These are phyloP conservation scores for Trypoxylus dichotomus DNA, from an alignment of 1,140 invertebrate genomes.

Conservation along the genomic window DNA sequence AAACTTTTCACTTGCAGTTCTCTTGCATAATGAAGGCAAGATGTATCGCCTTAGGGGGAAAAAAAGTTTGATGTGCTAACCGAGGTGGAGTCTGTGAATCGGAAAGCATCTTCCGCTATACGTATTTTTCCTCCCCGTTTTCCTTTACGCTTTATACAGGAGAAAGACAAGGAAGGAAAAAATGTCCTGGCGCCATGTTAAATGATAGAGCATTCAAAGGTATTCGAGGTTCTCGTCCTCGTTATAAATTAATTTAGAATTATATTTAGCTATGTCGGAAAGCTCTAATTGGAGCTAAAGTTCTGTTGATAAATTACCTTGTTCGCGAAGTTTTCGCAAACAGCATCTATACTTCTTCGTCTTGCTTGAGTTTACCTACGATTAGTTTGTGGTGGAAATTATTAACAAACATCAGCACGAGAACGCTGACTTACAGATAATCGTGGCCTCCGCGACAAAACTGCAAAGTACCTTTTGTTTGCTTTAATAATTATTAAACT, in stretches of 20 bases:
- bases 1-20: background rate
- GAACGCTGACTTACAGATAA: background rate
- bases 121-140: background rate
- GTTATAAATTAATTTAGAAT: slow-evolving; percentile 7
- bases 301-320: background rate
- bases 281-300: background rate
- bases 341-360: background rate
- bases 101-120: background rate
- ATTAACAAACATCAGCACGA: background rate
- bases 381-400: slow-evolving; percentile 11
- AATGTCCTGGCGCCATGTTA: background rate
- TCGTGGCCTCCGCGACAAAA: background rate
- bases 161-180: too few species aligned
- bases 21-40: slow-evolving; percentile 1
- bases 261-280: background rate
- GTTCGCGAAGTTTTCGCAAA: background rate
- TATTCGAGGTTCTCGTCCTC: background rate
- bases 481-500: background rate
- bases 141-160: background rate
- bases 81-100: background rate
- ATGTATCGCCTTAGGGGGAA: background rate
- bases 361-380: background rate
- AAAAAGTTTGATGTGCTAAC: background rate
- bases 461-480: background rate
- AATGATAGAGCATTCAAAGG: background rate